phyloP scores from a whole-genome alignment of 1,140 invertebrate genomes.

The Scaptomyza graminum region DNA sequence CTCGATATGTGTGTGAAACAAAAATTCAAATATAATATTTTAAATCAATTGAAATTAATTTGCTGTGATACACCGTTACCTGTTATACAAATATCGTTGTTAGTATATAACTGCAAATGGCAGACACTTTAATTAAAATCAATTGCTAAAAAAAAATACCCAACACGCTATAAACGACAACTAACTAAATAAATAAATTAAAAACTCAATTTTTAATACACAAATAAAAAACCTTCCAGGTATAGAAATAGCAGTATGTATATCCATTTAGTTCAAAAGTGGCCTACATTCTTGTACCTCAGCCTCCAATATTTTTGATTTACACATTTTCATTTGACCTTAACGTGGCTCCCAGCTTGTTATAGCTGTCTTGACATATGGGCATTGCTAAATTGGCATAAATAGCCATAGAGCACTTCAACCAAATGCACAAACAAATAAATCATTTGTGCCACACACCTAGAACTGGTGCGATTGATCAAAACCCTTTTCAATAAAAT shows the following conservation, averaged over 20 bases:
- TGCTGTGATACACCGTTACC: slow-evolving; percentile 53
- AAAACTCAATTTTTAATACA: neutral
- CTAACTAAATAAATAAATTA: slow-evolving; percentile 2
- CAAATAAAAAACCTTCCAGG: too few species aligned
- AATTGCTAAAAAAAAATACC: slow-evolving; percentile 25
- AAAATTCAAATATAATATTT: slow-evolving; percentile 33
- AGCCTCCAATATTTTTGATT: slow-evolving; percentile 54
- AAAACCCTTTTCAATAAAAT: slow-evolving; percentile 77
- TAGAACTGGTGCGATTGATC: slow-evolving; percentile 36
- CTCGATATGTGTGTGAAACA: slow-evolving; percentile 60
- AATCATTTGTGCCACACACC: slow-evolving; percentile 64
- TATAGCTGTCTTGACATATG: slow-evolving; percentile 28
- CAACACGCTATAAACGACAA: slow-evolving; percentile 18
- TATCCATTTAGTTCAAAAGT: neutral
- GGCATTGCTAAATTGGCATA: slow-evolving; percentile 73
- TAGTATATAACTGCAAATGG: slow-evolving; percentile 26
- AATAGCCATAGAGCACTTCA: slow-evolving; percentile 50
- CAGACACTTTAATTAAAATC: slow-evolving; percentile 32
- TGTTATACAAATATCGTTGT: slow-evolving; percentile 29
- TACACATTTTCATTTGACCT: slow-evolving; percentile 55
- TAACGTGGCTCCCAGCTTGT: slow-evolving; percentile 37
- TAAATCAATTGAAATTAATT: slow-evolving; percentile 44
- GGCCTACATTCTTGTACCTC: neutral
- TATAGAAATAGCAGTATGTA: too few species aligned
- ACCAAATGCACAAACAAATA: slow-evolving; percentile 75